Evolutionary conservation across 2,113 vertebrate species (phyloP), one percentile per base, ranked within the genome.

Genomic region (Calidris pugnax): DNA sequence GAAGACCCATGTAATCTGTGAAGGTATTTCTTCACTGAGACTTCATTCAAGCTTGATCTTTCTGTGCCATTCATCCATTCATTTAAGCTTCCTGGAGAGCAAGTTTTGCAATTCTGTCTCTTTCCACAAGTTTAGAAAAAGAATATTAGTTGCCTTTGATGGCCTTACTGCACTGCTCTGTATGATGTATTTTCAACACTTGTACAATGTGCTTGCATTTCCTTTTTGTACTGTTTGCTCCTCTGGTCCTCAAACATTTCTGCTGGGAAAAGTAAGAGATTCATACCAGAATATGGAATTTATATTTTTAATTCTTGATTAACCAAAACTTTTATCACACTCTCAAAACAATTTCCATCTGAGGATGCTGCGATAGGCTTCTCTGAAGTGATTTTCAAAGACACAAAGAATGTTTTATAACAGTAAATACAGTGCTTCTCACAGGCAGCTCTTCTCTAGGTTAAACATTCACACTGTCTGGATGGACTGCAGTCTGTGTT

Each of bases 391-490:
- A 84, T 74, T 90, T 19, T 88, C 43, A 93, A 93, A 93, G 56
- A 71, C 33, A 86, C 9, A 71, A 90, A 63, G 35, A 81, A 78
- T 81, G 76, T 92, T 95, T 94, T 89, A 30, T 84, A 90, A 84
- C 72, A 93, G 79, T 50, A 93, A 90, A 90, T 82, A 81, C 56
- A 81, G 76, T 41, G 56, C 60, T 94, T 96, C 90, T 93, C 86
- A 78, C 51, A 89, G 73, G 60, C 90, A 95, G 51, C 48, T 89
- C 60, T 90, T 96, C 88, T 93, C 83, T 92, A 82, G 94, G 90
- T 95, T 96, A 95, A 97, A 95, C 92, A 90, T 78, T 90, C 56
- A 28, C 22, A 62, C 86, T 66, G 63, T 83, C 72, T 91, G 86
- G 60, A 90, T 72, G 95, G 90, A 95, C 95, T 90, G 73, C 35